A percentile compares a stretch with the other conserved stretches of the same genome.
Conservation (phyloP, 2,113 vertebrate genomes). For the Motacilla tschutschensis region DNA sequence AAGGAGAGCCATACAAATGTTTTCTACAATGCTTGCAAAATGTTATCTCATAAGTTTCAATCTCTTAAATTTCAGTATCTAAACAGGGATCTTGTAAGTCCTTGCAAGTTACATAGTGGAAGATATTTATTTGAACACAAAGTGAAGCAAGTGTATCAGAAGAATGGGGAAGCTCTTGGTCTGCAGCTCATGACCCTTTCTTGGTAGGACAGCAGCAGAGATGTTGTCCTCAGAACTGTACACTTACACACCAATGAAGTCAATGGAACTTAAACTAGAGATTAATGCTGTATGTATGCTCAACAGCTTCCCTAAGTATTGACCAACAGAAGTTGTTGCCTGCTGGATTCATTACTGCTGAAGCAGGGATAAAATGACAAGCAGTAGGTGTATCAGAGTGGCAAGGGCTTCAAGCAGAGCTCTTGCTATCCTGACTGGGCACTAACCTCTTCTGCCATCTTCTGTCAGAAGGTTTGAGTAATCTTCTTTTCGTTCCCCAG, state of each 20-base stretch:
- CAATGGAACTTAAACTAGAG: not conserved
- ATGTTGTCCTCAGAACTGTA: accelerated
- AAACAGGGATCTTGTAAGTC: not conserved
- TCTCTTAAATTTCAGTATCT: not conserved
- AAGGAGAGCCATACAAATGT: not conserved
- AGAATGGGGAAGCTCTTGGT: not conserved
- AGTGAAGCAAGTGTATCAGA: not conserved
- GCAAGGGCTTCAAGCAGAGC: not conserved
- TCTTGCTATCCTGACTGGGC: not conserved
- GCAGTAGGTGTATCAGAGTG: not conserved
- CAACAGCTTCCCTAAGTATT: not conserved
- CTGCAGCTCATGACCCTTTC: not conserved
- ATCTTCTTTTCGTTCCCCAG: not conserved
- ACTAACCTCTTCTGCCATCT: not conserved
- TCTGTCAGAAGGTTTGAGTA: not conserved
- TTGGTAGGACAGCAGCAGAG: not conserved
- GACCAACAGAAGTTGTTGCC: not conserved
- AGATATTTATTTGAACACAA: not conserved
- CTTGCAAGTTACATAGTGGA: not conserved
- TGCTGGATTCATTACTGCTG: not conserved
- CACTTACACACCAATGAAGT: not conserved
- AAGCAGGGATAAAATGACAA: not conserved
- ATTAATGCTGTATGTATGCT: not conserved
- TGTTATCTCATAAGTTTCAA: not conserved
- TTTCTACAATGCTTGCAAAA: not conserved